phyloP scores from a whole-genome alignment of 2,888 invertebrate species.

The Amblyjoppa fuscipennis region DNA sequence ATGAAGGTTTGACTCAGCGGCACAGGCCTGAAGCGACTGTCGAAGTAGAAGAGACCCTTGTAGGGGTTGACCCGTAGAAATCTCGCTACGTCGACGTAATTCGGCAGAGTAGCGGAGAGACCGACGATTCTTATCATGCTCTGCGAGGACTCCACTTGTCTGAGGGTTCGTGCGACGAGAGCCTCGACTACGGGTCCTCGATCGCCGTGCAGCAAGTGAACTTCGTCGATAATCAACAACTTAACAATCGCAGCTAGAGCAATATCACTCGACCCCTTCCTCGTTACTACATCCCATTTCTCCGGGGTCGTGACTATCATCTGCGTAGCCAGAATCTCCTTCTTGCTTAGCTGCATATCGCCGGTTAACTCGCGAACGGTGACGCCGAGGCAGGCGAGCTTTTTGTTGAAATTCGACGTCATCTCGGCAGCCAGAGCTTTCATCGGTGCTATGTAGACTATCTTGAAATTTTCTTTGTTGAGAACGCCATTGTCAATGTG shows the following conservation, averaged over 20 bases:
- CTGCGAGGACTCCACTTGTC: conserved; percentile 96
- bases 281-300: conserved; percentile 99
- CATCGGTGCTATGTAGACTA: conserved; percentile 99
- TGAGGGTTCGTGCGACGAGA: conserved; percentile 96
- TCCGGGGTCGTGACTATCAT: conserved; percentile 99
- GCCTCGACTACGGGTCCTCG: conserved; percentile 99
- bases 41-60: conserved; percentile 97
- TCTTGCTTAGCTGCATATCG: conserved; percentile 98
- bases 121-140: conserved; percentile 99
- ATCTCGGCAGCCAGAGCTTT: conserved; percentile 99
- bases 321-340: conserved; percentile 97
- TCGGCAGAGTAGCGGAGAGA: conserved; percentile 98
- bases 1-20: conserved; percentile 97
- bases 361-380: conserved; percentile 97
- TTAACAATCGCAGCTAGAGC: conserved; percentile 96
- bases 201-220: conserved; percentile 98
- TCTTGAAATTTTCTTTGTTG: conserved; percentile 97
- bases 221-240: conserved; percentile 98
- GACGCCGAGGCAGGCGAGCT: conserved; percentile 92
- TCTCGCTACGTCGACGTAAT: conserved; percentile 97
- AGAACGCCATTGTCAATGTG: conserved; percentile 93
- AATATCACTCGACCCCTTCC: conserved; percentile 96
- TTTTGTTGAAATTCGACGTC: conserved; percentile 96
- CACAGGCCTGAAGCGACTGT: conserved; percentile 97
- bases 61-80: conserved; percentile 97